phyloP scores from a whole-genome alignment of 2,888 invertebrate genomes.

The Lingula anatina region DNA sequence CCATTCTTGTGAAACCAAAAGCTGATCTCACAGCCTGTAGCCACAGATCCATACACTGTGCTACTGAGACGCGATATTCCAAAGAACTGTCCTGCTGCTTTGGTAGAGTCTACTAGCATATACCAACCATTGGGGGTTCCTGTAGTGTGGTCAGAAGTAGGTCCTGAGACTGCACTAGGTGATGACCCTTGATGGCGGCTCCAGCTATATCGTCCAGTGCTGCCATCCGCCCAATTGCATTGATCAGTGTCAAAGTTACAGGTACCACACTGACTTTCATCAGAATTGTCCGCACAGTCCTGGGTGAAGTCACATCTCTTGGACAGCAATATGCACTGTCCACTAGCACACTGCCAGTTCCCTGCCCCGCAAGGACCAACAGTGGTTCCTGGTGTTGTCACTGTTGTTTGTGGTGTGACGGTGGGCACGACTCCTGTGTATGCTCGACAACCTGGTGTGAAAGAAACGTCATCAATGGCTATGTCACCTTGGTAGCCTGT shows the following conservation, averaged over 20 bases:
- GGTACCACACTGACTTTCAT: constrained; percentile 30
- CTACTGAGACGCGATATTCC: constrained; percentile 26
- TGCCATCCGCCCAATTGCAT: constrained; percentile 30
- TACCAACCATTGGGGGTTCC: constrained; percentile 28
- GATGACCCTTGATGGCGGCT: constrained; percentile 21
- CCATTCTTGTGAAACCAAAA: constrained; percentile 29
- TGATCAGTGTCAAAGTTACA: constrained; percentile 41
- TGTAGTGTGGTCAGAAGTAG: constrained; percentile 33
- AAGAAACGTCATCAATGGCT: constrained; percentile 34
- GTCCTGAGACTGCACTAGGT: constrained; percentile 27
- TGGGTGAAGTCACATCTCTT: constrained; percentile 31
- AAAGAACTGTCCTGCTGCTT: constrained; percentile 21
- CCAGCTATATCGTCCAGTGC: constrained; percentile 33
- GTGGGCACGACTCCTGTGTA: constrained; percentile 21
- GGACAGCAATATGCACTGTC: constrained; percentile 21
- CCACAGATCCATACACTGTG: constrained; percentile 24
- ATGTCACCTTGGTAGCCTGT: constrained; percentile 34
- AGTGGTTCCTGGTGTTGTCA: constrained; percentile 10
- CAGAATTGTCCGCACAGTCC: constrained; percentile 32
- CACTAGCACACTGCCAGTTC: constrained; percentile 24
- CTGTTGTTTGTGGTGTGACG: constrained; percentile 18
- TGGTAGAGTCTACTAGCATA: constrained; percentile 33
- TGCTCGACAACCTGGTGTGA: constrained; percentile 19
- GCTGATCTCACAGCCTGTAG: constrained; percentile 23
- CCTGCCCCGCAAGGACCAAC: constrained; percentile 27